phyloP scores from a whole-genome alignment of 1,140 invertebrate genomes.

The Delia radicum region DNA sequence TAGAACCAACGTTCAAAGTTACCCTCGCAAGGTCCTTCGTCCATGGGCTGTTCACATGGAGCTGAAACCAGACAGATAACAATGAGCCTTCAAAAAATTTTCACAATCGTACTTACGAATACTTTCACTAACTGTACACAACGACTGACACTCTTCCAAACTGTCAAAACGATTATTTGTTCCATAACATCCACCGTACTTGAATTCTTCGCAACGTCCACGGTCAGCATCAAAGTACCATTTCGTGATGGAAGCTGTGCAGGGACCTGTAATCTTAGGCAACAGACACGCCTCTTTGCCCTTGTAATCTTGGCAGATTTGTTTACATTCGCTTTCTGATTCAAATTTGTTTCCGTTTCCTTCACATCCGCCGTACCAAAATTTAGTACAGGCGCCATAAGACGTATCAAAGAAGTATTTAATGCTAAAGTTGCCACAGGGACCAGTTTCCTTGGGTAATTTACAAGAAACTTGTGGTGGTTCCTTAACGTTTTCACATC shows the following conservation, averaged over 20 bases:
- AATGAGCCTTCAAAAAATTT: not conserved
- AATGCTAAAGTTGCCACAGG: conserved; percentile 80
- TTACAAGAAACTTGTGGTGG: conserved; percentile 71
- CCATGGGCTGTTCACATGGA: conserved; percentile 74
- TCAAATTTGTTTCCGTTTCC: conserved; percentile 89
- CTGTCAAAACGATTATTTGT: conserved; percentile 88
- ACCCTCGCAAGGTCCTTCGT: conserved; percentile 80
- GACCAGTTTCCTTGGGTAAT: conserved; percentile 73
- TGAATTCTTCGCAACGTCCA: conserved; percentile 76
- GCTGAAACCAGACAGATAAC: conserved; percentile 59
- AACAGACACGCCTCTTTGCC: conserved; percentile 81
- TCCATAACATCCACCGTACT: conserved; percentile 83
- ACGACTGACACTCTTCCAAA: conserved; percentile 76
- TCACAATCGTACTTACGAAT: conserved; percentile 61
- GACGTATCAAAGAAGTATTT: conserved; percentile 87
- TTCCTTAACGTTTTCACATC: conserved; percentile 70
- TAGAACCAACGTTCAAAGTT: conserved; percentile 81
- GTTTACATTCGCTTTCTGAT: conserved; percentile 82
- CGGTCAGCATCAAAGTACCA: conserved; percentile 82
- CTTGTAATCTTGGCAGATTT: conserved; percentile 80
- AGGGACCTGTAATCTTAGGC: conserved; percentile 82
- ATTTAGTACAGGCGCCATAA: conserved; percentile 86
- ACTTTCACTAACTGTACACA: conserved; percentile 70
- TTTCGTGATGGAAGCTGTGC: conserved; percentile 74
- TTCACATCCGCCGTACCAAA: conserved; percentile 94